Percentiles rank a stretch among this genome's conserved stretches.
Conservation (phyloP, 2,888 invertebrate species). For the Cephus rjabovi region DNA sequence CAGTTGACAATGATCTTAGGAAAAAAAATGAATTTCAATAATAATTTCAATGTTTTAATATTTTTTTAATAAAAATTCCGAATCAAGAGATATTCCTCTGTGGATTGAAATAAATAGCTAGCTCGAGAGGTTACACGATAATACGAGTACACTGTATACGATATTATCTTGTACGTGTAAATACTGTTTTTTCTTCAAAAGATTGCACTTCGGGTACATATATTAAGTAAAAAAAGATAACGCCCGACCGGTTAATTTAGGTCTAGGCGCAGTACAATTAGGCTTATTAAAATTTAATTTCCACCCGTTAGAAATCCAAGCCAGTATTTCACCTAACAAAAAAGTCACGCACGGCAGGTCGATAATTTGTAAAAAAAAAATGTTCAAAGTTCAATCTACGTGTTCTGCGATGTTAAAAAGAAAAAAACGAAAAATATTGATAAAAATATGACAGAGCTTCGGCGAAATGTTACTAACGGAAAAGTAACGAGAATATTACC, state of each 20-base stretch:
- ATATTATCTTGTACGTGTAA: neutral
- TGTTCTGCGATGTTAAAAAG: neutral
- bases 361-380: neutral
- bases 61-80: neutral
- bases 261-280: neutral
- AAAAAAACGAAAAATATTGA: no score
- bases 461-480: neutral
- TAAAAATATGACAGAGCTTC: neutral
- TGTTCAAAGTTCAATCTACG: rapidly evolving
- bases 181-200: neutral
- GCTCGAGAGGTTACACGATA: neutral
- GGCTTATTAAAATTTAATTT: neutral
- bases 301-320: neutral
- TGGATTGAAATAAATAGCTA: neutral
- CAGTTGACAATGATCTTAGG: neutral
- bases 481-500: neutral
- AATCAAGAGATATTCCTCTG: neutral
- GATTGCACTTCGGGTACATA: neutral
- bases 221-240: neutral
- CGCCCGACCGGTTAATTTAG: neutral
- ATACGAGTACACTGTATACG: neutral
- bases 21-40: neutral
- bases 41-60: neutral
- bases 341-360: neutral
- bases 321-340: neutral